These are phyloP conservation scores for Acanthosepion esculentum DNA, from an alignment of 2,888 invertebrate species.

Conservation along the genomic window DNA sequence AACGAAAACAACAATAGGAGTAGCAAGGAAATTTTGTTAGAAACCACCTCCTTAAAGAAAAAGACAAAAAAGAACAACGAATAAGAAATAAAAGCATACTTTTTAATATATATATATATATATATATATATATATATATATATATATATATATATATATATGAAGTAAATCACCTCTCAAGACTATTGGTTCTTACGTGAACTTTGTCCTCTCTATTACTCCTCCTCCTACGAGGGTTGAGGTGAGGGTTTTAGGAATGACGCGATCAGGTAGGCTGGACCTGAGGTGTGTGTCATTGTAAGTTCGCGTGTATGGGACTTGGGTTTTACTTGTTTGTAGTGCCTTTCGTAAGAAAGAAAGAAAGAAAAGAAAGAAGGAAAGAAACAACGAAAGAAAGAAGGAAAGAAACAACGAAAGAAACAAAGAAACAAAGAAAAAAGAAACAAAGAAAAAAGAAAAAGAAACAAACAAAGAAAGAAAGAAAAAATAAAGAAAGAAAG, in stretches of 20 bases:
- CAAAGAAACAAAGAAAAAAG: neutral
- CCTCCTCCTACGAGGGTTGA: neutral
- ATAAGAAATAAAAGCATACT: neutral
- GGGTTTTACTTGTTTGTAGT: neutral
- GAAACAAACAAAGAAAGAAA: neutral
- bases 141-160: neutral
- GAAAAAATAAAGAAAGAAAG: neutral
- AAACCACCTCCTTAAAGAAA: neutral
- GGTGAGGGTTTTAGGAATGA: neutral
- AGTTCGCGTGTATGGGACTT: neutral
- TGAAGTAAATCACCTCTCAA: constrained; percentile 1
- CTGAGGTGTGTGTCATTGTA: neutral
- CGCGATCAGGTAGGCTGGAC: constrained; percentile 6
- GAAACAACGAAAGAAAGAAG: too few relatives aligned
- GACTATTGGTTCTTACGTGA: neutral
- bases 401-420: too few relatives aligned
- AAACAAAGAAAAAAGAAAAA: neutral
- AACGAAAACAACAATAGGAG: too few relatives aligned
- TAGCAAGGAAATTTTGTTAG: neutral
- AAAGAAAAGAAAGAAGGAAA: neutral
- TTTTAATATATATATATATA: neutral
- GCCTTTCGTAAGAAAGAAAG: neutral
- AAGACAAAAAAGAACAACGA: neutral
- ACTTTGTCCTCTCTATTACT: neutral
- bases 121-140: neutral